A percentile compares a stretch with the other conserved stretches of the same genome.
These are phyloP conservation scores for Danio aesculapii DNA, from an alignment of 2,797 vertebrate species.

Conservation along the genomic window DNA sequence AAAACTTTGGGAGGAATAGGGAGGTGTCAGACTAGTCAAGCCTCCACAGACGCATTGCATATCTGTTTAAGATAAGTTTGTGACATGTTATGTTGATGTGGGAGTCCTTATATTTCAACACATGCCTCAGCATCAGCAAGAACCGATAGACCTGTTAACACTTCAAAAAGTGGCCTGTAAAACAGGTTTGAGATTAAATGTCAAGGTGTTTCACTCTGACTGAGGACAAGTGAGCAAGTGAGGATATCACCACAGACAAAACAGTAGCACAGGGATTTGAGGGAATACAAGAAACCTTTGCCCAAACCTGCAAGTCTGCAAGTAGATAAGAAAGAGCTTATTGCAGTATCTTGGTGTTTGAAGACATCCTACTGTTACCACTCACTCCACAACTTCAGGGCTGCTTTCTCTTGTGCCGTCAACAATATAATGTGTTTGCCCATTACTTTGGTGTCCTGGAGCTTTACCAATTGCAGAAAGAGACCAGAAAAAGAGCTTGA, in stretches of 20 bases:
- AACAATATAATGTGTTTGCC: conserved; percentile 26
- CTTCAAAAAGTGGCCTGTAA: conserved; percentile 18
- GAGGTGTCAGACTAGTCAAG: conserved; percentile 19
- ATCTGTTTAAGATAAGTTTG: conserved; percentile 29
- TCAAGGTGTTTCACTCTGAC: not conserved
- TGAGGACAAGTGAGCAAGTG: conserved; percentile 8
- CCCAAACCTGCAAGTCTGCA: conserved; percentile 1
- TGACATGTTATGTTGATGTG: conserved; percentile 25
- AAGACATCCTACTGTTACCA: conserved; percentile 41
- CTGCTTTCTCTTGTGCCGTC: not conserved
- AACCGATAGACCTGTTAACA: conserved; percentile 30
- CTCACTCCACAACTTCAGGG: conserved; percentile 5
- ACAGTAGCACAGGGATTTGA: not conserved
- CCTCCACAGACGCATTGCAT: conserved; percentile 17
- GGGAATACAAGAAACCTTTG: not conserved
- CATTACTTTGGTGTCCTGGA: conserved; percentile 39
- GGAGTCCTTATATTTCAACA: conserved; percentile 20
- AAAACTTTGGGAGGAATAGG: conserved; percentile 17
- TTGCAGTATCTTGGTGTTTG: not conserved
- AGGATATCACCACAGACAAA: not conserved
- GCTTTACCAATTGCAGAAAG: conserved; percentile 21
- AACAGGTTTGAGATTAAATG: conserved; percentile 42
- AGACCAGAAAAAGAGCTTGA: conserved; percentile 31
- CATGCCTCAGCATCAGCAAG: conserved; percentile 37
- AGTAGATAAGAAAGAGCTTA: conserved; percentile 6